phyloP scores from a whole-genome alignment of 2,113 vertebrate species.

The Cisticola juncidis region DNA sequence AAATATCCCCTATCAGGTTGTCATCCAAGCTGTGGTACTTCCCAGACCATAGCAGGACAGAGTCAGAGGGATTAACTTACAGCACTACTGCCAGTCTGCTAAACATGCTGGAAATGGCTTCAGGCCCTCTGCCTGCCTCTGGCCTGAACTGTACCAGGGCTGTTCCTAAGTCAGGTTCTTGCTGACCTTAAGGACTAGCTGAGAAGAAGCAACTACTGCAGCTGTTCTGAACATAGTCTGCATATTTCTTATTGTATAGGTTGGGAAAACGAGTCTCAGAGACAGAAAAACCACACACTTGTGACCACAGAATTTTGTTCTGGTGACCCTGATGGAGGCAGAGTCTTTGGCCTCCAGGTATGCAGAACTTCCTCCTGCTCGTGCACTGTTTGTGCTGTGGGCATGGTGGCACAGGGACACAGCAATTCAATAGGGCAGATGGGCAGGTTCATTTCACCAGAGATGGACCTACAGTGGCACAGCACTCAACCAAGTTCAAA shows the following conservation, averaged over 20 bases:
- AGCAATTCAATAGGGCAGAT: too few species aligned
- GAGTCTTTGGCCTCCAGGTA: not conserved
- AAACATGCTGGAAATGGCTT: not conserved
- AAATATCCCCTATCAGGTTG: not conserved
- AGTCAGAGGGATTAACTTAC: not conserved
- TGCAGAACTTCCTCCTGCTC: not conserved
- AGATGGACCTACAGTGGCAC: not conserved
- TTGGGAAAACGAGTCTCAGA: not conserved
- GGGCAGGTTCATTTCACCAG: not conserved
- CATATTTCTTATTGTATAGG: not conserved
- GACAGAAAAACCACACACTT: not conserved
- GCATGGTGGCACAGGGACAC: accelerated
- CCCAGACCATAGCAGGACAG: not conserved
- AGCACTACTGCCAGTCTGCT: not conserved
- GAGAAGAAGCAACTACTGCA: not conserved
- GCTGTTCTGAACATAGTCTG: not conserved
- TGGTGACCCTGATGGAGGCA: not conserved
- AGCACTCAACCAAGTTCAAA: not conserved
- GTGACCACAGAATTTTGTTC: not conserved
- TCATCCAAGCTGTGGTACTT: not conserved
- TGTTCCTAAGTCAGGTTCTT: not conserved
- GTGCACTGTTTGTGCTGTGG: accelerated
- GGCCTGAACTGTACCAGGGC: not conserved
- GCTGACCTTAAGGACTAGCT: not conserved
- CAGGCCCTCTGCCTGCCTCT: not conserved